Percentiles rank a stretch among this genome's conserved stretches.
phyloP scores from a whole-genome alignment of 2,113 vertebrate species.

The Hemiscyllium ocellatum region DNA sequence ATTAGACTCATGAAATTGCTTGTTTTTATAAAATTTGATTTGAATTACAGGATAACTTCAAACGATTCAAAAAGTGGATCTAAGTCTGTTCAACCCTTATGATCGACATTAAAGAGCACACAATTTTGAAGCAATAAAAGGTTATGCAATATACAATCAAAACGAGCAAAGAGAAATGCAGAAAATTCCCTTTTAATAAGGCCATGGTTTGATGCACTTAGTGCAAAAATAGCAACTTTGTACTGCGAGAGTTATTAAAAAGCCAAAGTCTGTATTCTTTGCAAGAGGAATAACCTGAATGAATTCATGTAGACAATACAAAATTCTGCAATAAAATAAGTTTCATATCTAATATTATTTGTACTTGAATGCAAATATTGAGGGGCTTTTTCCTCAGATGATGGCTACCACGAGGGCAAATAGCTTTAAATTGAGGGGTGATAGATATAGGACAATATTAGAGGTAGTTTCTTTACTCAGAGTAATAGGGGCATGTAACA shows the following conservation, averaged over 20 bases:
- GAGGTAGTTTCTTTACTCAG: no score
- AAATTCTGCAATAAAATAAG: background rate
- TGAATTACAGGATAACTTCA: background rate
- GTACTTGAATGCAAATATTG: background rate
- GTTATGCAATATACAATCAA: background rate
- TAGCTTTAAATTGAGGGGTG: no score
- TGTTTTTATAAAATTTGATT: background rate
- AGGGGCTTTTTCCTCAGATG: no score
- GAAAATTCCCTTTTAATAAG: background rate
- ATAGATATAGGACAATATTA: no score
- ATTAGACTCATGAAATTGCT: background rate
- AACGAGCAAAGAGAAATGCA: background rate
- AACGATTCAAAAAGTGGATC: background rate
- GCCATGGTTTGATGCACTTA: background rate
- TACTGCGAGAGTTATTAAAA: background rate
- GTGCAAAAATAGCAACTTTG: background rate
- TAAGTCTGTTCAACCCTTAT: background rate
- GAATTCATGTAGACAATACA: background rate
- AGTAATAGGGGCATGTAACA: no score
- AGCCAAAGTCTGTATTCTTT: background rate
- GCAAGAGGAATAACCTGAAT: background rate
- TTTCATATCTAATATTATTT: background rate
- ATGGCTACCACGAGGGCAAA: no score
- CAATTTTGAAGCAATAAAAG: background rate
- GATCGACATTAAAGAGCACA: background rate